Evolutionary conservation across 1,140 invertebrate genomes (phyloP), one percentile per base, ranked within the genome.

Genomic region (Sipha flava): DNA sequence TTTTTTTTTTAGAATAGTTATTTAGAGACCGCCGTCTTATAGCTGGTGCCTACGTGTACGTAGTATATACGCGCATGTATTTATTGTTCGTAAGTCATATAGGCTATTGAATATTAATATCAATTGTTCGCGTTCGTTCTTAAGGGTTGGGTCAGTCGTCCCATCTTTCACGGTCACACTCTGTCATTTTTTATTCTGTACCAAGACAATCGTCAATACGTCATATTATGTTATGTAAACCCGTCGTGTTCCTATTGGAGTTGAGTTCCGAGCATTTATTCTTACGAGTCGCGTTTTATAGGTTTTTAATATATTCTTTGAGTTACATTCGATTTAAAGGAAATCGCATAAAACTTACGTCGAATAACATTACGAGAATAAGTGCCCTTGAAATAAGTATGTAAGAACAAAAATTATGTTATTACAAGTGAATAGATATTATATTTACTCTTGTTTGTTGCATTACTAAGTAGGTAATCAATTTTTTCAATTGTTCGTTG

Each of bases 91-190:
- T 40, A 43, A 37, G 18, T 62, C 12, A 3, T 40, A 66, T 43
- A 66, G 6, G 10, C 64, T 23, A 72, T 72, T 45, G 40, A 72
- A 72, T 31, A 66, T 66, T 37, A 75, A 75, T 75, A 52, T 34
- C 72, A 49, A 75, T 75, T 54, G 49, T 75, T 37, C 49, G 12
- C 18, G n/a, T 31, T 40, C 68, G 14, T 0, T 43, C 7, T 52
- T 54, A 75, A 75, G 72, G 72, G 72, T 75, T 52, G 47, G 68
- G 68, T 40, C 62, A 40, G 37, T 66, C 64, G 21, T 43, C 14
- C 29, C 72, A 21, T 75, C 72, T 21, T 54, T 57, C 49, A 75
- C 49, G 72, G 72, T 23, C 26, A 47, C 16, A 47, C 21, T 1
- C 21, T 5, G 37, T 45, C 9, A 23, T 66, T 43, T 18, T 66